Conservation (phyloP, 37 sponge, comb jelly and placozoan genomes). For the Aplysina aerophoba region DNA sequence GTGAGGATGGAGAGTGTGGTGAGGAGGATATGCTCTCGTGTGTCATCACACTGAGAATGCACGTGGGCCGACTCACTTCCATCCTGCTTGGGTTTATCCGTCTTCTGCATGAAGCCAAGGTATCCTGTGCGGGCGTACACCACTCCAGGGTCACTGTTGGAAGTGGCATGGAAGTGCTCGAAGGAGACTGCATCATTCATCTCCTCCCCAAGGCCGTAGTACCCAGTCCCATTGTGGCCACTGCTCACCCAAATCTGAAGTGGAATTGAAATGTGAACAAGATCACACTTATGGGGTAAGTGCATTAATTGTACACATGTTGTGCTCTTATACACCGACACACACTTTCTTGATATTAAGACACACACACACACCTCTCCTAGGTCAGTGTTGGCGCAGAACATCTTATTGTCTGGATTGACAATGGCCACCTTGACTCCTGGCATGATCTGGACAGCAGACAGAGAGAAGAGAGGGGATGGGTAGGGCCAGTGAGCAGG, state of each 20-base stretch:
- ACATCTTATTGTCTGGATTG: conserved; percentile 76
- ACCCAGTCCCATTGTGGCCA: conserved; percentile 93
- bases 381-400: conserved; percentile 87
- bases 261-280: too few species aligned
- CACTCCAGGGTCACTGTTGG: conserved; percentile 35
- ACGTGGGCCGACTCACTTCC: conserved; percentile 60
- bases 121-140: conserved; percentile 89
- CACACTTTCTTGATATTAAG: too few species aligned
- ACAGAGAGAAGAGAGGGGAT: neutral
- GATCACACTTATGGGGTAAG: too few species aligned
- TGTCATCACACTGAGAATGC: conserved; percentile 12
- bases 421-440: conserved; percentile 76
- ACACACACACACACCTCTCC: conserved; percentile 94
- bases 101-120: conserved; percentile 88
- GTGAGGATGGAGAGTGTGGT: too few species aligned
- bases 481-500: too few species aligned
- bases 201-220: conserved; percentile 80
- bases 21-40: neutral
- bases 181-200: conserved; percentile 72
- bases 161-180: conserved; percentile 77
- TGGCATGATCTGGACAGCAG: conserved; percentile 55
- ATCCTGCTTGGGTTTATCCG: conserved; percentile 61
- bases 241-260: conserved; percentile 86
- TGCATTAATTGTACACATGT: too few species aligned
- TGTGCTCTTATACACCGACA: neutral